These are phyloP conservation scores for Tadarida brasiliensis DNA, from an alignment of 2,797 vertebrate genomes.

Conservation along the genomic window DNA sequence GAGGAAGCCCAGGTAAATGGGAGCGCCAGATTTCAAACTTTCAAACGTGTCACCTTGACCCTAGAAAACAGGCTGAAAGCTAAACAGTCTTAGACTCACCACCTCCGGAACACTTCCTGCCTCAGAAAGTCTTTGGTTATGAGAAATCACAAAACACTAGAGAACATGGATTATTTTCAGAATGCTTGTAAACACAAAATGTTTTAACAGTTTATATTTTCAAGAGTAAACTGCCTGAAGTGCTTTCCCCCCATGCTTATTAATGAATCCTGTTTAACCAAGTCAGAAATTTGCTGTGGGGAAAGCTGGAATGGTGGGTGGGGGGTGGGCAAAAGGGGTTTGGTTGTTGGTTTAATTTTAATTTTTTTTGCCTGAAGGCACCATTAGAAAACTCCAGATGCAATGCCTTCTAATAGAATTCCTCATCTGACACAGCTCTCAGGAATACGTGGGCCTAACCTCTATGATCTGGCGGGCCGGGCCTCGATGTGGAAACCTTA, in stretches of 20 bases:
- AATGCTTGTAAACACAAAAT: slow-evolving; percentile 74
- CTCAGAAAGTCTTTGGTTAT: slow-evolving; percentile 6
- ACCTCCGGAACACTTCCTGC: neutral
- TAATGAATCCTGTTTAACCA: slow-evolving; percentile 83
- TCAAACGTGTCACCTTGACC: neutral
- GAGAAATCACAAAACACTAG: slow-evolving; percentile 41
- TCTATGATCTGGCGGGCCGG: slow-evolving; percentile 70
- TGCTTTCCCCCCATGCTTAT: slow-evolving; percentile 76
- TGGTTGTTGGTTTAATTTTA: slow-evolving; percentile 79
- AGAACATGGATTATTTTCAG: slow-evolving; percentile 68
- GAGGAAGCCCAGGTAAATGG: neutral
- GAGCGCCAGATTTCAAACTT: slow-evolving; percentile 24
- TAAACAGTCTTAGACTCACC: neutral
- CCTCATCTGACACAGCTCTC: slow-evolving; percentile 71
- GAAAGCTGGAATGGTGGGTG: slow-evolving; percentile 49
- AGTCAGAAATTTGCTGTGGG: slow-evolving; percentile 77
- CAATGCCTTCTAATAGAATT: slow-evolving; percentile 81
- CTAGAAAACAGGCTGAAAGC: neutral
- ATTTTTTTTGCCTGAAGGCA: slow-evolving; percentile 83
- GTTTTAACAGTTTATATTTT: slow-evolving; percentile 81
- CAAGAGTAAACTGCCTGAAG: slow-evolving; percentile 76
- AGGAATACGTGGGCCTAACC: slow-evolving; percentile 69
- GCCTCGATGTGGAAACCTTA: slow-evolving; percentile 70
- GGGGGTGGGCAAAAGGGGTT: neutral
- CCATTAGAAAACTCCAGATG: slow-evolving; percentile 84